Evolutionary conservation across 2,113 vertebrate species (phyloP).

Genomic region (Neolamprologus variostigma): DNA sequence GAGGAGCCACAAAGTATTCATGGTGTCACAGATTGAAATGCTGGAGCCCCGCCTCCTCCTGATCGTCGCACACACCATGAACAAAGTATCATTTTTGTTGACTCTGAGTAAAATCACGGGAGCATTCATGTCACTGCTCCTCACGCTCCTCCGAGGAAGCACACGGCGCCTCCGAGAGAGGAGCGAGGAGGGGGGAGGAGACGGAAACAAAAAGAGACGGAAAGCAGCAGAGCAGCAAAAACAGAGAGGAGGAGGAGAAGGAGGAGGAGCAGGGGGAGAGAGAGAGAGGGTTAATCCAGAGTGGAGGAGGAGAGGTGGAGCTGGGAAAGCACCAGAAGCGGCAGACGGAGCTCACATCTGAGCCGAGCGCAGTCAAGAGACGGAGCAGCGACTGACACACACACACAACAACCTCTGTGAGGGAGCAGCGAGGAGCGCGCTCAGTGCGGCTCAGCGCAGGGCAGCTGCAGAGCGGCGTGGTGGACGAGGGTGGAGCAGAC

Average conservation of each 20-base stretch:
- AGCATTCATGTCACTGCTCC: background rate
- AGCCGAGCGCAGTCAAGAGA: background rate
- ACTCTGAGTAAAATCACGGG: fast-evolving
- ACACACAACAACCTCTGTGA: background rate
- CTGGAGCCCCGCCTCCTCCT: background rate
- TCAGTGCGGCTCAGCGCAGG: background rate
- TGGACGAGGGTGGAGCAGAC: background rate
- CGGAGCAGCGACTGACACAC: background rate
- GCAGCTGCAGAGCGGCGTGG: background rate
- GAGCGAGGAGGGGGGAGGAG: background rate
- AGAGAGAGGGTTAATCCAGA: background rate
- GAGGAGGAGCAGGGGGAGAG: background rate
- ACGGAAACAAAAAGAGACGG: background rate
- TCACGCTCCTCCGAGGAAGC: background rate
- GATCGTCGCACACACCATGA: background rate
- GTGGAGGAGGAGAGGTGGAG: constrained; percentile 25
- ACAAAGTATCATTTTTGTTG: background rate
- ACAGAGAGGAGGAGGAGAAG: background rate
- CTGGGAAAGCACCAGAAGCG: constrained; percentile 47
- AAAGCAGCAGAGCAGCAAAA: background rate
- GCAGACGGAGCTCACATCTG: constrained; percentile 7
- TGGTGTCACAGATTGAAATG: background rate
- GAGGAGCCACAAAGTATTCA: background rate
- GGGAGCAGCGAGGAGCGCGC: background rate
- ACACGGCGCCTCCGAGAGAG: background rate